Evolutionary conservation across 2,113 vertebrate genomes (phyloP), one percentile per base, ranked within the genome.

Genomic region (Scolopax mira): DNA sequence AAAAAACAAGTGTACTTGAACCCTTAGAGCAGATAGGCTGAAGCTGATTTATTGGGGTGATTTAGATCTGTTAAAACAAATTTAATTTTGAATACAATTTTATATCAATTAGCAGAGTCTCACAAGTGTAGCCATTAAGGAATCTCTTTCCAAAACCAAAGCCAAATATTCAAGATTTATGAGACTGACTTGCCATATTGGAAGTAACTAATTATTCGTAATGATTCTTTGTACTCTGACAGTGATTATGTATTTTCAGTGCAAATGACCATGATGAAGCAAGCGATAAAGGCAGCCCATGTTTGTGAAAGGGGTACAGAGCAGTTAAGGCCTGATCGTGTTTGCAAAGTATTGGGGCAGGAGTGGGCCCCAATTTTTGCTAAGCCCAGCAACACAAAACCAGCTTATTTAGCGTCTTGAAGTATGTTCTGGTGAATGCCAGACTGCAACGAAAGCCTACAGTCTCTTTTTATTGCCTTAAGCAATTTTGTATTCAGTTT

Each of bases 71-170:
- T 84, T 90, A 93, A 91, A 88, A 79, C 81, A 96, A 86, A 96
- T 81, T 89, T 95, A 95, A 95, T 96, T 97, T 93, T 95, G 94
- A 95, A 92, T 96, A 97, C 74, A 96, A 92, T 94, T 97, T 97
- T 91, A 73, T 57, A 81, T 92, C 94, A 94, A 94, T 97, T 96
- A 96, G 85, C 88, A 90, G 62, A 89, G 85, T 90, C 94, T 90
- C 78, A 83, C 86, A 94, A 95, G 92, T 96, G 51, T 73, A 87
- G 91, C 87, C 80, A 87, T 82, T 95, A 94, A 89, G 91, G 88
- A 94, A 62, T 95, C 92, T 95, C 92, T 78, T 92, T 92, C 92
- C 77, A 88, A 94, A 91, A 81, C 83, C 93, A 94, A 94, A 94
- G 90, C 90, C 94, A 94, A 96, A 94, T 54, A 60, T 84, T 85